These are phyloP conservation scores for Drosophila aldrichi DNA, from an alignment of 2,888 invertebrate species.

Conservation along the genomic window DNA sequence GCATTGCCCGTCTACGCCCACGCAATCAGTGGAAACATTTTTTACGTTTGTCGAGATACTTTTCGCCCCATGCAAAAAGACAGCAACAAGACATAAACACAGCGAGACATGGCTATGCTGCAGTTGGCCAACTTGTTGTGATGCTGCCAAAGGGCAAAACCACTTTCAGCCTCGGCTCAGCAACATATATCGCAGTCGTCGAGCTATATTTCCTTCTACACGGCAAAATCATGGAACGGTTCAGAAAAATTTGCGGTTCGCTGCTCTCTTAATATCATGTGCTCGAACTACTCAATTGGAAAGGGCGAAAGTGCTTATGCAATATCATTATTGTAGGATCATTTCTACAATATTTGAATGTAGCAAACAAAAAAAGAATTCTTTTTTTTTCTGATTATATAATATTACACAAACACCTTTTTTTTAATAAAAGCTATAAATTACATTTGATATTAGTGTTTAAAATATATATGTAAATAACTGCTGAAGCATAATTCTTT, in stretches of 20 bases:
- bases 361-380: no score
- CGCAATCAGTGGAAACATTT: constrained; percentile 63
- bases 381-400: no score
- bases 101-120: constrained; percentile 40
- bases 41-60: constrained; percentile 43
- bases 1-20: constrained; percentile 71
- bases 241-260: constrained; percentile 37
- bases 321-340: constrained; percentile 24
- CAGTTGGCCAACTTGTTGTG: constrained; percentile 55
- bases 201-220: neutral
- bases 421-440: no score
- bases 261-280: constrained; percentile 22
- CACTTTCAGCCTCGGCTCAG: constrained; percentile 9
- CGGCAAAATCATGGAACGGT: constrained; percentile 17
- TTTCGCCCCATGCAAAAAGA: constrained; percentile 22
- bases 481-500: no score
- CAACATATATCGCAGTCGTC: constrained; percentile 1
- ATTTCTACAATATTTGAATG: neutral
- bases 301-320: constrained; percentile 38
- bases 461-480: no score
- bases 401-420: no score
- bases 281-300: constrained; percentile 41
- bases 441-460: no score
- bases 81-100: constrained; percentile 27
- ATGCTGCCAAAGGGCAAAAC: constrained; percentile 40